phyloP scores from a whole-genome alignment of 2,888 invertebrate species.

The Hypselothyrea guttata region DNA sequence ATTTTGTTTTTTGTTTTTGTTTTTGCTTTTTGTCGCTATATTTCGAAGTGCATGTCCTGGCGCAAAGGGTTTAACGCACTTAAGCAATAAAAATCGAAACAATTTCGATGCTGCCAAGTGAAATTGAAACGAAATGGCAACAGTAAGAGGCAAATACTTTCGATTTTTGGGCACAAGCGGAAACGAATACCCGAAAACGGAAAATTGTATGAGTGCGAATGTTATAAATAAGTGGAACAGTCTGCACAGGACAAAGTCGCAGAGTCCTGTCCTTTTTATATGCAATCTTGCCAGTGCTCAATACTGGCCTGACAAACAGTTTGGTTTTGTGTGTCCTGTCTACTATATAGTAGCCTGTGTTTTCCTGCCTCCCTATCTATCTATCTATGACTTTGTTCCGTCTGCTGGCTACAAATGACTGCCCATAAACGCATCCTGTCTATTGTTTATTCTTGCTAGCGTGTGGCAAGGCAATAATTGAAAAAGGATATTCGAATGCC shows the following conservation, averaged over 20 bases:
- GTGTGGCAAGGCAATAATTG: slow-evolving; percentile 72
- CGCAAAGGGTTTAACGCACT: slow-evolving; percentile 75
- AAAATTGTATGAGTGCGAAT: slow-evolving; percentile 66
- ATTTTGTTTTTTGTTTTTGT: slow-evolving; percentile 1
- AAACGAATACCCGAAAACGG: slow-evolving; percentile 18
- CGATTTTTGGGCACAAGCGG: slow-evolving; percentile 46
- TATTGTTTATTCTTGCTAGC: slow-evolving; percentile 70
- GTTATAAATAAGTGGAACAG: slow-evolving; percentile 71
- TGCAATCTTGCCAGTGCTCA: slow-evolving; percentile 42
- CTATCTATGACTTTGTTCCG: slow-evolving; percentile 30
- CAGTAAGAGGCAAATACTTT: slow-evolving; percentile 53
- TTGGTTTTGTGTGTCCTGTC: slow-evolving; percentile 42
- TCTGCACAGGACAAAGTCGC: slow-evolving; percentile 22
- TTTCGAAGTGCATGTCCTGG: slow-evolving; percentile 49
- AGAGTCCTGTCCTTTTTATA: slow-evolving; percentile 50
- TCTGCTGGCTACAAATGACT: slow-evolving; percentile 65
- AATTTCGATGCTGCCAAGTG: slow-evolving; percentile 70
- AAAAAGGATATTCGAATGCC: slow-evolving; percentile 72
- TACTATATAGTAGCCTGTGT: slow-evolving; percentile 11
- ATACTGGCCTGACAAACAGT: slow-evolving; percentile 53
- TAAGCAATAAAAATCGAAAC: slow-evolving; percentile 78
- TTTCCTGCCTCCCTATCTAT: slow-evolving; percentile 14
- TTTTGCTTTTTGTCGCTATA: slow-evolving; percentile 6
- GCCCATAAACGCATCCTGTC: slow-evolving; percentile 75
- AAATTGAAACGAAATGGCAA: slow-evolving; percentile 72